These are phyloP conservation scores for Trigoniulus corallinus DNA, from an alignment of 1,140 invertebrate genomes.

Conservation along the genomic window DNA sequence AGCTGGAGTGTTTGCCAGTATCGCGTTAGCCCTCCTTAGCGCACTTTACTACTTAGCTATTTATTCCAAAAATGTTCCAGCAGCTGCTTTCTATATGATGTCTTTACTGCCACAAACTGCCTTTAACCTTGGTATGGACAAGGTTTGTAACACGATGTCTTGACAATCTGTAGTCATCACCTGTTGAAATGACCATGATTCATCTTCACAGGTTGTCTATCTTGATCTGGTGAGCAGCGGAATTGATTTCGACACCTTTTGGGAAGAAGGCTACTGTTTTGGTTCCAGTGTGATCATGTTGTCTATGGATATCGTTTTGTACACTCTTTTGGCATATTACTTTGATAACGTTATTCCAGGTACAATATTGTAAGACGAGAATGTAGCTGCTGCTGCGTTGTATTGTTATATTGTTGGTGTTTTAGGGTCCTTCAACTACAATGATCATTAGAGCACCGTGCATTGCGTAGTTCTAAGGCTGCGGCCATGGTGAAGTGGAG, in stretches of 20 bases:
- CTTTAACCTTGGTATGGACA: slow-evolving; percentile 64
- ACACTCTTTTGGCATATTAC: slow-evolving; percentile 52
- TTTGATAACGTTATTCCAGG: slow-evolving; percentile 58
- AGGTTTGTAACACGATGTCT: slow-evolving; percentile 32
- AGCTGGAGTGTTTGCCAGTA: slow-evolving; percentile 58
- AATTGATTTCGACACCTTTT: slow-evolving; percentile 52
- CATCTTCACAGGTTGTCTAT: slow-evolving; percentile 45
- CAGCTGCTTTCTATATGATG: slow-evolving; percentile 50
- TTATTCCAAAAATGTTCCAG: slow-evolving; percentile 44
- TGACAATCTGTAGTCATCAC: neutral
- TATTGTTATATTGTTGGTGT: no score
- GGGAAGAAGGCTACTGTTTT: slow-evolving; percentile 43
- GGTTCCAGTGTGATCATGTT: slow-evolving; percentile 59
- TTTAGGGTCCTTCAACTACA: no score
- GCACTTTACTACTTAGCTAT: slow-evolving; percentile 61
- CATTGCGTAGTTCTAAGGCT: no score
- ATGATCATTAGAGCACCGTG: no score
- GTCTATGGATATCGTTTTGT: slow-evolving; percentile 52
- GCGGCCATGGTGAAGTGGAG: slow-evolving; percentile 59
- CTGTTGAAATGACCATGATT: neutral
- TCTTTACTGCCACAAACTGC: slow-evolving; percentile 64
- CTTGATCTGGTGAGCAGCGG: slow-evolving; percentile 53
- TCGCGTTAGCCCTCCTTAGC: slow-evolving; percentile 55
- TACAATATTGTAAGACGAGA: no score
- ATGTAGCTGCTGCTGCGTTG: no score